Base-by-base conservation (phyloP, 2,113 vertebrate species). In the Cyphomyrus plagiostoma region DNA sequence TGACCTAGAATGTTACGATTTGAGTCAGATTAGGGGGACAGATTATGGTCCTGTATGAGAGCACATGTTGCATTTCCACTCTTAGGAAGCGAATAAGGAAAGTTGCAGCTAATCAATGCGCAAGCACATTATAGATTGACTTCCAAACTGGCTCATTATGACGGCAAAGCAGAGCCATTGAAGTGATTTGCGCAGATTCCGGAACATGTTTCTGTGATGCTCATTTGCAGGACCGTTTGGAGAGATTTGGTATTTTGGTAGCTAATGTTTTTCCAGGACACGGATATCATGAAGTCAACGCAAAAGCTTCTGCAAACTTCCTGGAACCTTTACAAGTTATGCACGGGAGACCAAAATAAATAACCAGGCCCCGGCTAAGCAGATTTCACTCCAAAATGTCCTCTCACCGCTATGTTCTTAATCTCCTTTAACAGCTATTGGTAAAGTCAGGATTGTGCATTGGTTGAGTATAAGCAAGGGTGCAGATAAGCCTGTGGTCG, bases 281-380 rank as follows among this genome's bases (percentile, higher is more conserved):
- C 92, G 92, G 92, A 93, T 89, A 92, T 94, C 94, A 94, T 62
- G 91, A 91, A 92, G 93, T 94, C 94, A 92, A 92, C 92, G 74
- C 90, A 30, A 58, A 77, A 88, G 74, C 87, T 91, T 86, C 80
- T 86, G 11, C 66, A 91, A 87, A 89, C 45, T 48, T 46, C 21
- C 45, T 84, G 82, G 82, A 84, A 84, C 45, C 82, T 84, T 21
- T 23, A 84, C 82, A 46, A 84, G 45, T 48, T 48, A 48, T 84
- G 82, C 82, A 84, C 15, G 0, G 6, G 85, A 87, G 85, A 87
- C 85, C 26, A 56, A 56, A 35, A 53, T 52, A 87, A 87, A 53
- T 46, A 53, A 3, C 45, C 10, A 35, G 50, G 45, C 6, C 77
- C 19, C 42, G 13, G 45, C 8, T 13, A 48, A 48, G 23, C 9